Base-by-base conservation (phyloP, 1,140 invertebrate genomes). In the Drosophila elegans region DNA sequence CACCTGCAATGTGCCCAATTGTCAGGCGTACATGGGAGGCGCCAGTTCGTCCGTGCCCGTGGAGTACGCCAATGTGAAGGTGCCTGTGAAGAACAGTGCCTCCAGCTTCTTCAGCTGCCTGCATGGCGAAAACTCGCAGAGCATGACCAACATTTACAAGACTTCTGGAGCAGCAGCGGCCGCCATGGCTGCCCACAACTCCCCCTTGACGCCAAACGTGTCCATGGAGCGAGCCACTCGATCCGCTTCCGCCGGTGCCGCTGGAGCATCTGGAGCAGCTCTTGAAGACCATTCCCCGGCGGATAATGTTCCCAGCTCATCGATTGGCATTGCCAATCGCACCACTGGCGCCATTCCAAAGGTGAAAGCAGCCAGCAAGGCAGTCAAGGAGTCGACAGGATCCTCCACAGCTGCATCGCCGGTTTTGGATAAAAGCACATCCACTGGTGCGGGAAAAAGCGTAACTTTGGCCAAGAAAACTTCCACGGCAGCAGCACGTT, bases 101-200 rank as follows among this genome's bases (percentile, higher is more conserved):
- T 91, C 89, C 2, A 91, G 90, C 6, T 92, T 92, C 54, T 92
- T 92, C 34, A 92, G 92, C 45, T 92, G 92, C 45, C 62, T 92
- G 56, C 90, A 92, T 27, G 90, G 92, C 12, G 92, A 92, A 48
- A 92, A 92, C 36, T 92, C 92, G 3, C 92, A 92, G 71, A 92
- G 91, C 12, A 92, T 92, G 92, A 92, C 78, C 4, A 92, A 92
- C 42, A 92, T 92, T 11, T 91, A 91, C 44, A 91, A 91, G 11
- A 89, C 89, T 0, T 76, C 89, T 2, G 78, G 73, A 2, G 74
- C 71, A 13, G 57, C 74, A 27, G 71, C 72, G 27, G 61, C 83
- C 0, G 73, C 62, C 0, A 72, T 46, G 42, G 80, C 60, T 44
- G 53, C 39, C 0, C 48, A 77, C 13, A 67, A 77, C 21, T 88